phyloP scores from a whole-genome alignment of 2,797 vertebrate genomes.

The Phrynocephalus forsythii region DNA sequence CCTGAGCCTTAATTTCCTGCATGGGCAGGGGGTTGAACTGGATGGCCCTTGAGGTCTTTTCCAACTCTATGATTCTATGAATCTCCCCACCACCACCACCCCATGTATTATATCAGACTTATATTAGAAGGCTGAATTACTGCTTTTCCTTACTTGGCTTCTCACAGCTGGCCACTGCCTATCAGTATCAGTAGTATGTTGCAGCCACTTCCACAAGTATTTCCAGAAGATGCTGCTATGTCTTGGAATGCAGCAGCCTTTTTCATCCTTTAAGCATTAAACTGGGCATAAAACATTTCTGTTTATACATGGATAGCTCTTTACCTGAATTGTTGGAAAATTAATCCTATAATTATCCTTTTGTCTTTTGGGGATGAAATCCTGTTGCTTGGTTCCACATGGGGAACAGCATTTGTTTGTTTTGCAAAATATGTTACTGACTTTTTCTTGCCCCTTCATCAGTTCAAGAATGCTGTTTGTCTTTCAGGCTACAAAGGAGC shows the following conservation, averaged over 20 bases:
- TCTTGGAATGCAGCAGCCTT: background rate
- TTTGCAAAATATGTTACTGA: too few species aligned
- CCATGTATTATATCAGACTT: background rate
- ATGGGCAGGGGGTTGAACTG: too few species aligned
- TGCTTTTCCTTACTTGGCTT: background rate
- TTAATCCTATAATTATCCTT: background rate
- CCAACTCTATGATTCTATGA: too few species aligned
- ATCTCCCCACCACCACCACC: too few species aligned
- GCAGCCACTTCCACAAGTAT: background rate
- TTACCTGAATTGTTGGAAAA: background rate
- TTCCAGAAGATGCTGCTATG: background rate
- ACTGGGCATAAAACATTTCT: background rate
- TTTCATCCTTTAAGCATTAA: background rate
- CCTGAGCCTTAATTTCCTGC: background rate
- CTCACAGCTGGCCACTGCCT: background rate
- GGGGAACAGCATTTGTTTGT: too few species aligned
- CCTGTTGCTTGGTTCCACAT: too few species aligned
- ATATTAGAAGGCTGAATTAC: background rate
- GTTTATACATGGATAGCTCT: background rate
- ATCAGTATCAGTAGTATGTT: background rate
- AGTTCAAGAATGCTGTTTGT: too few species aligned
- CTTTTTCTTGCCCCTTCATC: too few species aligned
- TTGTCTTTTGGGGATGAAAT: background rate
- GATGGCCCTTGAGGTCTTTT: too few species aligned
- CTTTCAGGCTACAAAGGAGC: too few species aligned